Percentiles rank a stretch among this genome's conserved stretches.
phyloP scores from a whole-genome alignment of 2,113 vertebrate species.

The Gallinago jamesoni region DNA sequence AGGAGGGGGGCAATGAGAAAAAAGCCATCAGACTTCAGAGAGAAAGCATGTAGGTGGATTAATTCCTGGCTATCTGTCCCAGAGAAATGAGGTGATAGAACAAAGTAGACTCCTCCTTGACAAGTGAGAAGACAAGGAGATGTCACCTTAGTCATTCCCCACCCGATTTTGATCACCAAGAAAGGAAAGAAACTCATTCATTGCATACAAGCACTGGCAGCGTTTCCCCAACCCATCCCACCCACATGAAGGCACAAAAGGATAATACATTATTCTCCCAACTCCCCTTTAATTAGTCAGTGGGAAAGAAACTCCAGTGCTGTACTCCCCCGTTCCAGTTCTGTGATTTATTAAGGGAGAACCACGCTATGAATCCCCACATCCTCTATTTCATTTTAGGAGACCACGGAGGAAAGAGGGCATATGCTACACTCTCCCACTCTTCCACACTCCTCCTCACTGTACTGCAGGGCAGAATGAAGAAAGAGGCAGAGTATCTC shows the following conservation, averaged over 20 bases:
- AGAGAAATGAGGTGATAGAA: not conserved
- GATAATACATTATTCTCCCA: not conserved
- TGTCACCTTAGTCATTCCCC: not conserved
- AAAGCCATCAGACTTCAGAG: not conserved
- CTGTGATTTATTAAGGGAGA: not conserved
- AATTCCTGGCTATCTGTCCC: not conserved
- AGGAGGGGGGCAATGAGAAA: not conserved
- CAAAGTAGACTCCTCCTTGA: not conserved
- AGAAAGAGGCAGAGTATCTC: not conserved
- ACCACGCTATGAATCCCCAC: not conserved
- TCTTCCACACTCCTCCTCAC: not conserved
- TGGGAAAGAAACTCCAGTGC: not conserved
- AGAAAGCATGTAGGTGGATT: not conserved
- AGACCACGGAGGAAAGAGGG: not conserved
- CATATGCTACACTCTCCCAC: not conserved
- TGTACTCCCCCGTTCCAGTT: not conserved
- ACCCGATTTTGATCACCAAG: not conserved
- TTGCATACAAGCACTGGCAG: not conserved
- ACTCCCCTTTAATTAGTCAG: not conserved
- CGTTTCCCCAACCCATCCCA: not conserved
- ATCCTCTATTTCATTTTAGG: not conserved
- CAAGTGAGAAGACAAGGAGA: not conserved
- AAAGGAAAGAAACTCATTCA: not conserved
- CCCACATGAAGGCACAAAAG: slow-evolving; percentile 1
- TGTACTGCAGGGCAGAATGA: not conserved